Base-by-base conservation (phyloP, 2,888 invertebrate species). In the Lomographa bimaculata region DNA sequence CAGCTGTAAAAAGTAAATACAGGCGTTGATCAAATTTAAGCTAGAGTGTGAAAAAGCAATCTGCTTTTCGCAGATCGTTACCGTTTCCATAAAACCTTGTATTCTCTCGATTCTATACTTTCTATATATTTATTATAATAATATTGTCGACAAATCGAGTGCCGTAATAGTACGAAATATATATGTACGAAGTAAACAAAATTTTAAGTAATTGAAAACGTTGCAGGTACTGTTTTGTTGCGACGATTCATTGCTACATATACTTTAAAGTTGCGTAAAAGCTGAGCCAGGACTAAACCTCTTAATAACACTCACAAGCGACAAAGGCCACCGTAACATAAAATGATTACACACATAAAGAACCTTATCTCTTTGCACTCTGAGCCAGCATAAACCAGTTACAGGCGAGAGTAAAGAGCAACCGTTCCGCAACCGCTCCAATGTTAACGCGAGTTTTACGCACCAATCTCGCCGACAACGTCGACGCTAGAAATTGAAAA, bases 271-370 rank as follows among this genome's bases (percentile, higher is more conserved):
- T 46, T 44, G 20, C 33, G 39, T 44, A 21, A 43, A 34, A 49
- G 49, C 21, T 43, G 23, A 28, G 42, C 8, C 12, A 9, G 23
- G 61, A 55, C 24, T 14, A 58, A 62, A 62, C 64, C 67, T 68
- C 72, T 74, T 79, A 78, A 81, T 80, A 81, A 78, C 74, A 72
- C 77, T 77, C 75, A 71, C 72, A 66, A 71, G 67, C 69, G 70
- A 66, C 72, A 62, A 69, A 71, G 74, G 72, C 71, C 71, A 71
- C 70, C 72, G 77, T 85, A 81, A 81, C 76, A 77, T 74, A 71
- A 77, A 83, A 84, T 86, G 78, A 86, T 87, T 80, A 79, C 83
- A 79, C 78, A 78, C 79, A 82, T 85, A 86, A 85, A 85, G 79
- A 74, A 79, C 72, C 75, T 80, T 85, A 83, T 85, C 82, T 85